Base-by-base conservation (phyloP, 2,888 invertebrate genomes). In the Proisotoma minuta region DNA sequence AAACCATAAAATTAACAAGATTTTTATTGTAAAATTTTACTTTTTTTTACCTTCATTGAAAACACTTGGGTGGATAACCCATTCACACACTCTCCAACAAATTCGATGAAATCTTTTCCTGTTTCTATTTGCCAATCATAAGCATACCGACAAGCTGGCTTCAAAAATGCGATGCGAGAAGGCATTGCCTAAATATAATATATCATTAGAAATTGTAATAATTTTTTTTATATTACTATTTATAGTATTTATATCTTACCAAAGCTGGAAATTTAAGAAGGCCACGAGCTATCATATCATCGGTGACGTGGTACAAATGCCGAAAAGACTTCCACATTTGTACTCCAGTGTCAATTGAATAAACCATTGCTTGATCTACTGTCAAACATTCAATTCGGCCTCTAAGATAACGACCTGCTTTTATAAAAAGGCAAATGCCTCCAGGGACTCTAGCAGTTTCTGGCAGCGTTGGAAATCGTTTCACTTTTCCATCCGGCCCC, bases 281-380 rank as follows among this genome's bases (percentile, higher is more conserved):
- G 5, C 54, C 59, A n/a, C 20, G 18, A 3, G 56, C 43, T 27
- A 58, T 20, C 12, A 51, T 18, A 0, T 56, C 50, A 43, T 59
- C 40, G 18, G 34, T 34, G 0, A 57, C 15, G 22, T 22, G 2
- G 26, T 66, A 60, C 12, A 74, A 8, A 23, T 60, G 57, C 15
- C 20, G 34, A 10, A 62, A 60, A 10, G 26, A 22, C 15, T 70
- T 70, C 61, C 60, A 63, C 12, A 59, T 81, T 20, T 76, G 79
- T 72, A 84, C 84, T 18, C 94, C 94, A 77, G 83, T 87, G 79
- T 95, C 94, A 56, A 93, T 84, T 76, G 87, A 91, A 57, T 84
- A 80, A 3, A 60, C 60, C 52, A 52, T 29, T 12, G 29, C 57
- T 15, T 54, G 40, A 26, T 52, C 40, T 18, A 50, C n/a, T 3